Conservation (phyloP, 2,113 vertebrate species). For the Malurus melanocephalus region DNA sequence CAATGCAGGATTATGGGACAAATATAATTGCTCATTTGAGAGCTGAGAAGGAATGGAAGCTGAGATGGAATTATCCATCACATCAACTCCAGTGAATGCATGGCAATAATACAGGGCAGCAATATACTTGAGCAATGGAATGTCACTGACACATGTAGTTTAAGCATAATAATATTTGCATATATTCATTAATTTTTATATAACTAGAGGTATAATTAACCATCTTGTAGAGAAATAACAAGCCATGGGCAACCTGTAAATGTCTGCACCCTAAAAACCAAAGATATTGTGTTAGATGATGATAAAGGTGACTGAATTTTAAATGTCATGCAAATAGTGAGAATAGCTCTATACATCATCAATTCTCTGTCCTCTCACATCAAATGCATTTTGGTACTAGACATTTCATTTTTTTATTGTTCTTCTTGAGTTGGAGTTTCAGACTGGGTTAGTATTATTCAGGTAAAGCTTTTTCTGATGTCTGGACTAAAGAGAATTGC, state of each 20-base stretch:
- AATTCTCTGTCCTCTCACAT: neutral
- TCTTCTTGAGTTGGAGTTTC: neutral
- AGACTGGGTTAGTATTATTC: neutral
- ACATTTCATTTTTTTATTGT: neutral
- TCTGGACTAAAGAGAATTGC: constrained; percentile 35
- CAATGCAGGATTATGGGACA: neutral
- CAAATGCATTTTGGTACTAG: neutral
- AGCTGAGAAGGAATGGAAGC: neutral
- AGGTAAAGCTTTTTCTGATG: constrained; percentile 7
- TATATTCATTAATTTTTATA: neutral
- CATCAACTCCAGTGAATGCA: neutral
- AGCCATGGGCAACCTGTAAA: neutral
- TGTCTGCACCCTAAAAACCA: neutral
- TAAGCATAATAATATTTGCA: neutral
- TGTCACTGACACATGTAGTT: neutral
- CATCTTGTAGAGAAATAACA: neutral
- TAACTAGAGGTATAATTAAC: neutral
- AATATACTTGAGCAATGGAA: neutral
- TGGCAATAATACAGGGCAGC: neutral
- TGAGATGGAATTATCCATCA: neutral
- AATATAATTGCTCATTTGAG: neutral
- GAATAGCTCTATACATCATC: neutral
- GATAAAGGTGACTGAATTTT: neutral
- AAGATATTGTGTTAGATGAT: neutral
- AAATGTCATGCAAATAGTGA: neutral